Conservation (phyloP, 2,888 invertebrate species). For the Ametastegia equiseti region DNA sequence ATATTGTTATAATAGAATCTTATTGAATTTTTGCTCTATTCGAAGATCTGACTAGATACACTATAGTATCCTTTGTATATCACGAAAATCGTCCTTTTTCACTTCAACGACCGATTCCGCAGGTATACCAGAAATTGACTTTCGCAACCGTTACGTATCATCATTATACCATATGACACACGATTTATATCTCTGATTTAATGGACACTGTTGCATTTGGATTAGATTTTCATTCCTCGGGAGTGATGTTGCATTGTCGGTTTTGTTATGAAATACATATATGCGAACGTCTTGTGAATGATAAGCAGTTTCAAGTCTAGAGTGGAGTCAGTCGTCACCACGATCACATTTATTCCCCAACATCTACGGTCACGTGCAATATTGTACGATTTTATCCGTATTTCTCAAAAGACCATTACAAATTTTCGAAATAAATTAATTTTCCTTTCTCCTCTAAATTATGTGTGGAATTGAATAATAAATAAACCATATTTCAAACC, state of each 20-base stretch:
- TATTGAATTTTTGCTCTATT: no score
- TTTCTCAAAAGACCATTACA: not conserved
- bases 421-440: no score
- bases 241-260: conserved; percentile 28
- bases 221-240: conserved; percentile 10
- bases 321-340: not conserved
- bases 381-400: not conserved
- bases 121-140: not conserved
- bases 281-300: not conserved
- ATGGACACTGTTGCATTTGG: not conserved
- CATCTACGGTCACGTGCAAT: not conserved
- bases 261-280: not conserved
- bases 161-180: not conserved
- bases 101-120: not conserved
- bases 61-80: no score
- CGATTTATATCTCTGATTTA: conserved; percentile 4
- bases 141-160: not conserved
- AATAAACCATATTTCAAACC: no score
- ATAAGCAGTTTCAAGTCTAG: not conserved
- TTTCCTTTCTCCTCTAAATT: no score
- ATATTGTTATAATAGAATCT: no score
- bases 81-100: no score
- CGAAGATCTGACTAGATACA: no score
- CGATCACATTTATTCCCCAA: not conserved
- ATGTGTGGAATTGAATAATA: no score